Percentiles rank a stretch among this genome's conserved stretches.
These are phyloP conservation scores for Sinelater perroti DNA, from an alignment of 2,888 invertebrate genomes.

Conservation along the genomic window DNA sequence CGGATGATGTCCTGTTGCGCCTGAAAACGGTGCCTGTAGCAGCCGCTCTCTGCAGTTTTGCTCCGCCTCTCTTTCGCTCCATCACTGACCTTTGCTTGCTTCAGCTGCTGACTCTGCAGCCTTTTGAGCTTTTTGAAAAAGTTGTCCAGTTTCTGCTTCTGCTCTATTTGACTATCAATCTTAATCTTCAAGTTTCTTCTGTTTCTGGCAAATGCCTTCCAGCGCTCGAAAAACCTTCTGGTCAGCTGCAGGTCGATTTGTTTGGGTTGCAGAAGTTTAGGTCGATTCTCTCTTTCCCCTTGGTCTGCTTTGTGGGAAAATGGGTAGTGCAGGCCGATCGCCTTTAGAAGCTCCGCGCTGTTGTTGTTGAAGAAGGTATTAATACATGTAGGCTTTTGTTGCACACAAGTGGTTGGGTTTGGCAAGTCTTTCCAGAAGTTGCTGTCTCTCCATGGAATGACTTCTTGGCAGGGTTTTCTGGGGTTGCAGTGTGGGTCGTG, in stretches of 20 bases:
- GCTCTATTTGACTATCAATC: constrained; percentile 38
- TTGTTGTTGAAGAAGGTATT: background rate
- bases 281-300: background rate
- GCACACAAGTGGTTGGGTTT: background rate
- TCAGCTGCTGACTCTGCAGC: constrained; percentile 1
- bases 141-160: constrained; percentile 48
- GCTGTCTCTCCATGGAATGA: background rate
- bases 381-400: background rate
- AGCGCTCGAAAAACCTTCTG: constrained; percentile 44
- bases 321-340: background rate
- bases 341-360: background rate
- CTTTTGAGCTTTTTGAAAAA: constrained; percentile 44
- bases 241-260: background rate
- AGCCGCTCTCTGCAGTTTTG: background rate
- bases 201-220: constrained; percentile 40
- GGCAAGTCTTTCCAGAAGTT: constrained; percentile 1
- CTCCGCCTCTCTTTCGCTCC: background rate
- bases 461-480: background rate
- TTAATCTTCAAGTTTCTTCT: too few species aligned
- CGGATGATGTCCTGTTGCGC: constrained; percentile 79
- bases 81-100: too few species aligned
- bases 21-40: constrained; percentile 63
- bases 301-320: too few species aligned
- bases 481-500: background rate
- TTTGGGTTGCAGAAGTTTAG: background rate